Conservation (phyloP, 2,113 vertebrate species). For the Patagioenas fasciata region DNA sequence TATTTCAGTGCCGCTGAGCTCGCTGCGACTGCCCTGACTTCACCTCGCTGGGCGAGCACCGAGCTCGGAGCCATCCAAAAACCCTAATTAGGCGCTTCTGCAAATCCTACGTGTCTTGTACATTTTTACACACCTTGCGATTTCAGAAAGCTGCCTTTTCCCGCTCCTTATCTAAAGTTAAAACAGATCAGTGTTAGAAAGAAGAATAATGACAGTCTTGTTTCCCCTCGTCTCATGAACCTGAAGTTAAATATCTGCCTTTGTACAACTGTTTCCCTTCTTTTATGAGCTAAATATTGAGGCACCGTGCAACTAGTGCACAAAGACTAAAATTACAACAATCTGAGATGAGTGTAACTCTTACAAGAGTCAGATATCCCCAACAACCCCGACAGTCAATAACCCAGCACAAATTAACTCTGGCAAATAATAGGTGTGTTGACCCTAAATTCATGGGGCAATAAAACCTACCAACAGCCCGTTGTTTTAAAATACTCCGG, state of each 20-base stretch:
- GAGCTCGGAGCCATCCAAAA: background rate
- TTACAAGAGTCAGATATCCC: constrained; percentile 41
- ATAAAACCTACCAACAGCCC: constrained; percentile 18
- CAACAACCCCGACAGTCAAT: constrained; percentile 23
- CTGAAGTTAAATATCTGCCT: constrained; percentile 21
- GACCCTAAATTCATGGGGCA: constrained; percentile 56
- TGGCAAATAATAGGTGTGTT: constrained; percentile 55
- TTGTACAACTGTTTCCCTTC: background rate
- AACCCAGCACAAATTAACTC: constrained; percentile 53
- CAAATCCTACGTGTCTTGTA: background rate
- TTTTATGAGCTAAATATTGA: constrained; percentile 18
- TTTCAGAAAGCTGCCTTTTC: background rate
- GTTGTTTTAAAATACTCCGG: constrained; percentile 28
- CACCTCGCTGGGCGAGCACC: background rate
- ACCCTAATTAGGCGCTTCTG: background rate
- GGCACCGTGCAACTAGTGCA: background rate
- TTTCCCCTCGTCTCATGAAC: background rate
- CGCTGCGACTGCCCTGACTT: background rate
- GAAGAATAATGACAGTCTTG: background rate
- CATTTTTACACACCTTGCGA: fast-evolving
- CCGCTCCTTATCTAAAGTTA: background rate
- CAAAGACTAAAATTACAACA: constrained; percentile 2
- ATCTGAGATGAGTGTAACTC: constrained; percentile 43
- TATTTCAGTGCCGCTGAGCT: background rate
- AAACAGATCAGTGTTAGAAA: background rate